A percentile compares a stretch with the other conserved stretches of the same genome.
Conservation (phyloP, 2,797 vertebrate genomes). For the Limnodromus scolopaceus region DNA sequence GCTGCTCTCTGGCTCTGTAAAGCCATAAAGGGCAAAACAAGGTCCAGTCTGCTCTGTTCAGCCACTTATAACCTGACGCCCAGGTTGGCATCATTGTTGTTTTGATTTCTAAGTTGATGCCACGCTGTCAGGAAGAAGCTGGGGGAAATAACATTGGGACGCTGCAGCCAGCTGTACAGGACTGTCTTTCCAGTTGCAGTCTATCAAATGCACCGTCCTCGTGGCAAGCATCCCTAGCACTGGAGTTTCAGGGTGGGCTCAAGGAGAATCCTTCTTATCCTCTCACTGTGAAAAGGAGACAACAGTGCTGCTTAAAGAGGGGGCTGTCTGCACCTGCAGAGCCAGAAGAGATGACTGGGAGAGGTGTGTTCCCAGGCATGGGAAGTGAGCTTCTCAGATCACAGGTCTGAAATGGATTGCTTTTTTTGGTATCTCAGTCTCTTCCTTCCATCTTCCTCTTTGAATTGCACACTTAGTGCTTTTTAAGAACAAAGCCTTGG, state of each 20-base stretch:
- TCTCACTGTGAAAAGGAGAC: not conserved
- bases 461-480: not conserved
- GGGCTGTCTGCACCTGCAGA: not conserved
- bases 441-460: not conserved
- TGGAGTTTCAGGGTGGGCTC: not conserved
- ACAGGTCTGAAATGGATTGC: not conserved
- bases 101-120: not conserved
- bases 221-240: not conserved
- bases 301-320: not conserved
- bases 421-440: not conserved
- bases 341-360: not conserved
- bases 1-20: not conserved
- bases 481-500: slow-evolving; percentile 47
- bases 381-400: not conserved
- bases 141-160: no score
- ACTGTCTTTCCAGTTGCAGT: not conserved
- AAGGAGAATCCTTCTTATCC: not conserved
- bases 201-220: not conserved
- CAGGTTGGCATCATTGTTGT: not conserved
- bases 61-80: not conserved
- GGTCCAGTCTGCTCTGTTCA: not conserved
- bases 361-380: not conserved
- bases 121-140: not conserved
- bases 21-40: not conserved
- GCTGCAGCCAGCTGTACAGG: not conserved